These are phyloP conservation scores for Colletes gigas DNA, from an alignment of 1,140 invertebrate species.

Conservation along the genomic window DNA sequence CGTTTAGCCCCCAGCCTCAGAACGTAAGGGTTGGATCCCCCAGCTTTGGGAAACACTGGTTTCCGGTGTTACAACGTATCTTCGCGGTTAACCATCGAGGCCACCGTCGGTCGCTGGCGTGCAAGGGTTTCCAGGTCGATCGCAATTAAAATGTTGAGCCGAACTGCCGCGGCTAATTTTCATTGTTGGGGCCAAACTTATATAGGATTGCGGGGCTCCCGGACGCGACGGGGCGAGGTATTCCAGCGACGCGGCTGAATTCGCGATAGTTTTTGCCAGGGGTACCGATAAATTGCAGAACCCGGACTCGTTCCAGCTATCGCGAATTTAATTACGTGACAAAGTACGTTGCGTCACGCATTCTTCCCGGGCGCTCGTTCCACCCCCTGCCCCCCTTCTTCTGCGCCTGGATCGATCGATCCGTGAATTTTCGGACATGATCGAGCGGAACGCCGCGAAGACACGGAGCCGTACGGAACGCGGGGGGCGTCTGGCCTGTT, in stretches of 20 bases:
- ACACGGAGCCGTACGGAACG: constrained; percentile 16
- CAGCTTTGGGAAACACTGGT: too few relatives aligned
- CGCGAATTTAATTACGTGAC: constrained; percentile 8
- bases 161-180: constrained; percentile 27
- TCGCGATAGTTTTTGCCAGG: constrained; percentile 14
- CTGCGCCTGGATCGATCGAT: constrained; percentile 27
- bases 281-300: neutral
- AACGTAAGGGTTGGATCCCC: too few relatives aligned
- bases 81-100: neutral
- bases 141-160: constrained; percentile 59
- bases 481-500: constrained; percentile 25
- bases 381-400: too few relatives aligned
- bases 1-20: too few relatives aligned
- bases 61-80: too few relatives aligned
- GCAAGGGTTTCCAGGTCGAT: constrained; percentile 46
- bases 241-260: neutral
- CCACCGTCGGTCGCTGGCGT: neutral
- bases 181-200: constrained; percentile 19
- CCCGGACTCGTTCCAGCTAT: constrained; percentile 3
- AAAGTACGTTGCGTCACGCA: neutral
- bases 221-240: neutral
- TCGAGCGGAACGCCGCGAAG: constrained; percentile 15
- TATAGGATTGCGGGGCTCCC: neutral
- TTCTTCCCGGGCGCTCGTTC: neutral
- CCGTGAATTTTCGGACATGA: constrained; percentile 11